phyloP scores from a whole-genome alignment of 2,113 vertebrate species.

The Xyliphius kryptos region DNA sequence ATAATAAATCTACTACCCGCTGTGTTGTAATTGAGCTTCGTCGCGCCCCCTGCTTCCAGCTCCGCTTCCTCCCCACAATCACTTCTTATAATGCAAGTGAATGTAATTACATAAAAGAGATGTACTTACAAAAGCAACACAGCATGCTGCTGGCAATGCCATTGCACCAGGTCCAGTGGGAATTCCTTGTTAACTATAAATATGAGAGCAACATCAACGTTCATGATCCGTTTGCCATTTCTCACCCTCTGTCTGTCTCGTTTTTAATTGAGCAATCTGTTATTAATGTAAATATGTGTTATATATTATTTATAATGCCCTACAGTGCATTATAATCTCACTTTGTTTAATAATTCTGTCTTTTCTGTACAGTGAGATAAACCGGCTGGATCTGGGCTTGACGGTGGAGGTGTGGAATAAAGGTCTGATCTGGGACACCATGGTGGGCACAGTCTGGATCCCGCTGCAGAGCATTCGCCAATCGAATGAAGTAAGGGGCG shows the following conservation, averaged over 20 bases:
- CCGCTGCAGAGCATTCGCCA: conserved; percentile 87
- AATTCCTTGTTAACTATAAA: conserved; percentile 25
- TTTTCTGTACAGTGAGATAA: conserved; percentile 81
- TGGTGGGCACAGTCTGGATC: conserved; percentile 97
- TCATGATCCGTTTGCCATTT: too few relatives aligned
- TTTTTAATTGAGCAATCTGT: conserved; percentile 7
- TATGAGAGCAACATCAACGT: too few relatives aligned
- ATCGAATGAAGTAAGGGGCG: conserved; percentile 79
- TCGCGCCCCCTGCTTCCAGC: too few relatives aligned
- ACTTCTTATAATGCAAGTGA: too few relatives aligned
- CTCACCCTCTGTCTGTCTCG: background rate
- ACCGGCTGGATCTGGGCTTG: conserved; percentile 86
- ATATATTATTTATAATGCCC: too few relatives aligned
- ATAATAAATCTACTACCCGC: too few relatives aligned
- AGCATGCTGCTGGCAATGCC: conserved; percentile 16
- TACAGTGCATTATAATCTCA: too few relatives aligned
- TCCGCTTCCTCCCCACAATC: too few relatives aligned
- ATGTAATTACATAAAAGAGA: conserved; percentile 42
- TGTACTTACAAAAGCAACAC: conserved; percentile 20
- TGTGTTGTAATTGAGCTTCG: too few relatives aligned
- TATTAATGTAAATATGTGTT: conserved; percentile 6
- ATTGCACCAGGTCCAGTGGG: conserved; percentile 13
- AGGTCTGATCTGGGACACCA: conserved; percentile 98
- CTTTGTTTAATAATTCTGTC: too few relatives aligned
- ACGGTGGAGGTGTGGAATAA: conserved; percentile 97